Percentiles rank a stretch among this genome's conserved stretches.
These are phyloP conservation scores for Colletes gigas DNA, from an alignment of 1,140 invertebrate genomes.

Conservation along the genomic window DNA sequence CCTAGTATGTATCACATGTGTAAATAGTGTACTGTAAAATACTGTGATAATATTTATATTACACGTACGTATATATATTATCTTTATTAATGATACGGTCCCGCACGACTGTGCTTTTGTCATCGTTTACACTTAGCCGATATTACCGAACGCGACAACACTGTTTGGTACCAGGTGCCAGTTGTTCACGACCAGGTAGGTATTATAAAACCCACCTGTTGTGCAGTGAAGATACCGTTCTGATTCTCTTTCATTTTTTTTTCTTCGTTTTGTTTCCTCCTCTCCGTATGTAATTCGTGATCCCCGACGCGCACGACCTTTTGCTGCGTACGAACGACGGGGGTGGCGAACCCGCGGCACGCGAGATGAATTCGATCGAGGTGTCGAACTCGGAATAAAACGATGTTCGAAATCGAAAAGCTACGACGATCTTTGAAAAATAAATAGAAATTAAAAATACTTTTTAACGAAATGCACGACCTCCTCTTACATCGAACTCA, in stretches of 20 bases:
- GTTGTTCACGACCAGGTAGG: conserved; percentile 37
- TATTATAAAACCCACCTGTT: conserved; percentile 25
- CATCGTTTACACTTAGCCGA: conserved; percentile 8
- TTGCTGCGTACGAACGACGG: background rate
- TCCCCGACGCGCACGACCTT: no score
- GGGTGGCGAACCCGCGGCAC: background rate
- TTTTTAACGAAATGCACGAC: no score
- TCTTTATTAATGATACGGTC: conserved; percentile 27
- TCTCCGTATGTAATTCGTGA: background rate
- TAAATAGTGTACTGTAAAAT: conserved; percentile 79
- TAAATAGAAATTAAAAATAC: no score
- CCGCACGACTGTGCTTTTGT: background rate
- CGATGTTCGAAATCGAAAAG: no score
- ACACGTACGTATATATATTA: conserved; percentile 44
- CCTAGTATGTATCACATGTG: conserved; percentile 72
- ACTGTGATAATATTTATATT: conserved; percentile 81
- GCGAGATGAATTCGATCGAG: background rate
- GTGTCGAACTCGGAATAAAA: no score
- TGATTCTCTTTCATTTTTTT: background rate
- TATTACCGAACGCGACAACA: background rate
- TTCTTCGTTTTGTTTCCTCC: background rate
- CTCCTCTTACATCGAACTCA: no score
- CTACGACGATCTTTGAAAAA: no score
- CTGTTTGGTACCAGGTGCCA: background rate
- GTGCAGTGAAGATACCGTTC: conserved; percentile 5